These are phyloP conservation scores for Agriopis aurantiaria DNA, from an alignment of 2,888 invertebrate species.

Conservation along the genomic window DNA sequence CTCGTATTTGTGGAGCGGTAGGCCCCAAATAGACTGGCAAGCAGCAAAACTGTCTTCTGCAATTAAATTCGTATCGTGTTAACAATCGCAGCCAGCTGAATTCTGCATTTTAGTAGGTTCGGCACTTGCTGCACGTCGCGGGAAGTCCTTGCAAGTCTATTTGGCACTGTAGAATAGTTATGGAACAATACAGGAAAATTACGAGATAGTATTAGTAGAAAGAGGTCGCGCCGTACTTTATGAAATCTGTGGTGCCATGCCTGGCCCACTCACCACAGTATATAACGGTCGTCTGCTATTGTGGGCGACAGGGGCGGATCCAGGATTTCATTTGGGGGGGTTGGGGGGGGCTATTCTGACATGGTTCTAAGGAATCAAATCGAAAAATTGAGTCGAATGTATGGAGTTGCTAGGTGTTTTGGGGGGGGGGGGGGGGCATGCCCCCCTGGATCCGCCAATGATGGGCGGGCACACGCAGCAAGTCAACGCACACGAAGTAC, in stretches of 20 bases:
- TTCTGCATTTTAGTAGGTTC: not conserved
- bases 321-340: too few relatives aligned
- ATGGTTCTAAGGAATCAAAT: too few relatives aligned
- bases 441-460: too few relatives aligned
- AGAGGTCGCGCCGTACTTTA: not conserved
- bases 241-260: not conserved
- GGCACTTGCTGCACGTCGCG: not conserved
- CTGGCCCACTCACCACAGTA: not conserved
- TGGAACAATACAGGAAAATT: not conserved
- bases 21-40: constrained; percentile 1
- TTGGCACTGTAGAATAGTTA: not conserved
- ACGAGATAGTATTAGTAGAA: constrained; percentile 1
- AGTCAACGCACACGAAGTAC: not conserved
- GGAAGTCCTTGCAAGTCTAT: not conserved
- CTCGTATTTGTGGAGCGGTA: not conserved
- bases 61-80: not conserved
- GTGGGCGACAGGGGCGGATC: too few relatives aligned
- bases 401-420: too few relatives aligned
- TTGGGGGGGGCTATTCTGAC: too few relatives aligned
- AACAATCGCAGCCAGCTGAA: not conserved
- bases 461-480: too few relatives aligned
- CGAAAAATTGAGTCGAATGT: too few relatives aligned
- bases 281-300: too few relatives aligned
- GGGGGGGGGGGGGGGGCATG: too few relatives aligned
- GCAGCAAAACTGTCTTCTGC: not conserved